A percentile compares a stretch with the other conserved stretches of the same genome.
phyloP scores from a whole-genome alignment of 2,888 invertebrate species.

The Andricus quercusramuli region DNA sequence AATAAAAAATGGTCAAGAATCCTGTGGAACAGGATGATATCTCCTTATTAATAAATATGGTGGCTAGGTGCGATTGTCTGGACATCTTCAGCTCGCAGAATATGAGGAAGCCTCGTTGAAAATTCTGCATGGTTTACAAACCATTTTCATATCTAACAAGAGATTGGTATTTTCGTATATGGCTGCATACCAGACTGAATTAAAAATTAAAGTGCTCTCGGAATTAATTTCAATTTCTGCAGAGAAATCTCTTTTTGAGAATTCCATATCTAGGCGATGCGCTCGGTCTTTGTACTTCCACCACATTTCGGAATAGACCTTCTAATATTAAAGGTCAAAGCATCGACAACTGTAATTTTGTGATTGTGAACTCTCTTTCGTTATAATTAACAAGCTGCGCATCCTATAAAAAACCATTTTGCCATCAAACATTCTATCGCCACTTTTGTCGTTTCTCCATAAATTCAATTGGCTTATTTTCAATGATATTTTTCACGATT shows the following conservation, averaged over 20 bases:
- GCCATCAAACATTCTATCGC: no score
- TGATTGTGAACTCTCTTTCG: no score
- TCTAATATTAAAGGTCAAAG: no score
- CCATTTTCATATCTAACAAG: constrained; percentile 37
- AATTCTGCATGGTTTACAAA: constrained; percentile 33
- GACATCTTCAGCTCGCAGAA: constrained; percentile 19
- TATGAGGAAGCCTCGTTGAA: constrained; percentile 29
- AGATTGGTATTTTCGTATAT: constrained; percentile 27
- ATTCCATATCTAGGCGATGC: not conserved
- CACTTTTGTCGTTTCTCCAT: no score
- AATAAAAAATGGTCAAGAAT: no score
- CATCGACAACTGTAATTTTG: no score
- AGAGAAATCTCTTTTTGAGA: not conserved
- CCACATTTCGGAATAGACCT: no score
- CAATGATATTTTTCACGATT: no score
- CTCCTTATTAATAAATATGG: not conserved
- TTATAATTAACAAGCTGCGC: no score
- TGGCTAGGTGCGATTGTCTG: constrained; percentile 18
- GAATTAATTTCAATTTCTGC: not conserved
- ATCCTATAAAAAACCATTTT: no score
- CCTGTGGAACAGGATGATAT: not conserved
- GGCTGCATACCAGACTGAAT: constrained; percentile 21
- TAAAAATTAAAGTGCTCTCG: constrained; percentile 2
- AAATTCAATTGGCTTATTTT: no score
- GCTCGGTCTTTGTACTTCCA: no score